Base-by-base conservation (phyloP, 2,888 invertebrate genomes). In the Dynastes grantii region DNA sequence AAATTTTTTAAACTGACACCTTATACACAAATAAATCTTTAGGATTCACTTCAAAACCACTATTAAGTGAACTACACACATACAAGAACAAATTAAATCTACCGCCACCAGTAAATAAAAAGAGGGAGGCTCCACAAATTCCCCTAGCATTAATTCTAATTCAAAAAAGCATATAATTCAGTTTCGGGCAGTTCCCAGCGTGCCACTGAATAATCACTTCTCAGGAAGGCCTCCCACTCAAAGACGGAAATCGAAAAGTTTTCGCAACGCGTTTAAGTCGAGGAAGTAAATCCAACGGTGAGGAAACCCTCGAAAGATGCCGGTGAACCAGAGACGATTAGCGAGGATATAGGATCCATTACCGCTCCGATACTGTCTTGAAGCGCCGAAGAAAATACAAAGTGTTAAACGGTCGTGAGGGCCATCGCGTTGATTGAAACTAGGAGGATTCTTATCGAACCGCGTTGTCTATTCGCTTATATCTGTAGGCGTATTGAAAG, bases 301-400 rank as follows among this genome's bases (percentile, higher is more conserved):
- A 22, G n/a, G 76, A 40, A 76, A 76, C 55, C 53, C 67, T 40
- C 45, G 6, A 49, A 68, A 29, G 68, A 55, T 40, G 67, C 40
- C 51, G 68, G 64, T 32, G 58, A 58, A 63, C 67, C 67, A 55
- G 45, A 55, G 40, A 37, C 76, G 68, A 76, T 76, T 76, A 76
- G 73, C 55, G 40, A 58, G 76, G 76, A 76, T 76, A 68, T 65
- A 76, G 45, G 76, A 64, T 64, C 76, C 68, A 67, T 76, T 76
- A 76, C 55, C 61, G 16, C 55, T 40, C 40, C 65, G 61, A 61
- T 58, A 68, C 76, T 32, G 76, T 45, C 32, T 67, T 67, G 67
- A 22, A 40, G 9, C 40, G 40, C 40, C 55, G 40, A 68, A 40
- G 67, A 68, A 67, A 76, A 67, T 58, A 76, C 67, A 49, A 68